phyloP scores from a whole-genome alignment of 92 coral and sea anemone species.

The Porites cylindrica region DNA sequence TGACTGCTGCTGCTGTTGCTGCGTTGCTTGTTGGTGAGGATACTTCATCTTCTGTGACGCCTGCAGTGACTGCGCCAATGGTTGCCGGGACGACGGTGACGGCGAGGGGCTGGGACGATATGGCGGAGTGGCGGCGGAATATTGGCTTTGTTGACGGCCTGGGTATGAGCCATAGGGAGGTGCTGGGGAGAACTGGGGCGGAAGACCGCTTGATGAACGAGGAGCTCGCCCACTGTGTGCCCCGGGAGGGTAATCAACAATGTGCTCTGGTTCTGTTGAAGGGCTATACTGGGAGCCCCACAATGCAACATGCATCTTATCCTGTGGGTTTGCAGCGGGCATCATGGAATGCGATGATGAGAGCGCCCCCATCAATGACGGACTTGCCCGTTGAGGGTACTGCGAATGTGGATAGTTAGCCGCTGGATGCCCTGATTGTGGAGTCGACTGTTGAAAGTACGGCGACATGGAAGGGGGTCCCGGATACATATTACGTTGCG shows the following conservation, averaged over 20 bases:
- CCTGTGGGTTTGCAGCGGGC: slow-evolving; percentile 66
- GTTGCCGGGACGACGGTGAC: slow-evolving; percentile 72
- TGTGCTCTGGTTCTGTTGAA: slow-evolving; percentile 79
- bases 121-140: slow-evolving; percentile 64
- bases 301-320: slow-evolving; percentile 67
- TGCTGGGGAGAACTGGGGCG: slow-evolving; percentile 66
- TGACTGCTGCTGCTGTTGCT: slow-evolving; percentile 63
- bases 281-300: slow-evolving; percentile 89
- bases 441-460: slow-evolving; percentile 61
- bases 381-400: slow-evolving; percentile 56
- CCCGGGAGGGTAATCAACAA: slow-evolving; percentile 84
- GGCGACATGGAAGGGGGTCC: slow-evolving; percentile 69
- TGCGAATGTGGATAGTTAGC: slow-evolving; percentile 57
- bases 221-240: slow-evolving; percentile 56
- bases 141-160: slow-evolving; percentile 70
- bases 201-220: slow-evolving; percentile 69
- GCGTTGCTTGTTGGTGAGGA: slow-evolving; percentile 46
- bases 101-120: slow-evolving; percentile 74
- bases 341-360: slow-evolving; percentile 74
- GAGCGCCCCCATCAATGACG: slow-evolving; percentile 61
- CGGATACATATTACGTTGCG: slow-evolving; percentile 63
- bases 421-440: slow-evolving; percentile 65
- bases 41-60: slow-evolving; percentile 53
- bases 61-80: slow-evolving; percentile 54
- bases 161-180: slow-evolving; percentile 77